Base-by-base conservation (phyloP, 2,113 vertebrate genomes). In the Anolis sagrei region DNA sequence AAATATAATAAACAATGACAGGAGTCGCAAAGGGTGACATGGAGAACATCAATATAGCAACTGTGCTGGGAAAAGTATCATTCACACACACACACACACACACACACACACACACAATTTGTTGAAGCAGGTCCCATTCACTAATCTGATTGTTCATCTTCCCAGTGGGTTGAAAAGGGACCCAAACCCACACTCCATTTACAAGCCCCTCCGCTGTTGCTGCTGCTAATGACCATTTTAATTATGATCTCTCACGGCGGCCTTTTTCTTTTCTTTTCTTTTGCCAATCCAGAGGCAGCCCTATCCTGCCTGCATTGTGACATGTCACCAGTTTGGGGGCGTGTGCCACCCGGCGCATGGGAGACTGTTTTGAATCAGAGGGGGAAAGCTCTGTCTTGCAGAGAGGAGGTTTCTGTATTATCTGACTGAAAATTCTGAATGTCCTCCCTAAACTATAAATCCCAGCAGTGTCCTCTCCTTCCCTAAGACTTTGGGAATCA, bases 191-290 rank as follows among this genome's bases (percentile, higher is more conserved):
- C 25, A 29, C 21, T 81, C 81, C 1, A 2, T 70, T 85, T 83
- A 36, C 36, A 84, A 74, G 48, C 29, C 23, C 14, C 39, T 85
- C 70, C 0, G 0, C 48, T 51, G 11, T 1, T 0, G 0, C 0
- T 1, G 1, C 79, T 0, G 0, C 77, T 49, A 68, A 0, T 23
- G 68, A 34, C 21, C 23, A 11, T 21, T 36, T n/a, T 83, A 0
- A 0, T 73, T 19, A 34, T 18, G 29, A 76, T 19, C 64, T 73
- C 62, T 69, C 2, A 0, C n/a, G 27, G 29, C 84, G 58, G 81
- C 4, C 32, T 44, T 83, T 83, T 62, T 61, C 39, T 7, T 1
- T 7, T 2, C 0, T 1, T 27, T 54, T 61, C 58, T 79, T 61
- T 64, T 79, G n/a, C 4, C 4, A 72, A 84, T 51, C 74, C 34